Conservation (phyloP, 2,113 vertebrate genomes). For the Ammodramus savannarum region DNA sequence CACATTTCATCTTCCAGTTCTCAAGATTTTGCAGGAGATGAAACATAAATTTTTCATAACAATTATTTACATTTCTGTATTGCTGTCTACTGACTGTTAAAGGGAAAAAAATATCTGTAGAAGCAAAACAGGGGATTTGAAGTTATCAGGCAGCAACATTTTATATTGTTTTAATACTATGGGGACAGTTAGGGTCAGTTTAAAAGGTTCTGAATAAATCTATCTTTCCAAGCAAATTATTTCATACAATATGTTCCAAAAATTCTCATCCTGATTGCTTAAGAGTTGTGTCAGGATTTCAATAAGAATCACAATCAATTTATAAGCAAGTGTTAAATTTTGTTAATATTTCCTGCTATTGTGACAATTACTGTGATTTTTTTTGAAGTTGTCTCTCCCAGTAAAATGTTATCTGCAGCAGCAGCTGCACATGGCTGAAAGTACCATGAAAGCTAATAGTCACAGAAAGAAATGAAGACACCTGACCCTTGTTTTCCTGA, state of each 20-base stretch:
- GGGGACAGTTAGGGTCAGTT: neutral
- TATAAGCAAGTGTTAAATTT: neutral
- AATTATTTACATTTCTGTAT: neutral
- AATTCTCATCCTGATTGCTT: neutral
- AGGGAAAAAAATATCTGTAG: neutral
- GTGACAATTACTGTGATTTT: neutral
- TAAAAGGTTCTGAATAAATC: neutral
- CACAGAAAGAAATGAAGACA: neutral
- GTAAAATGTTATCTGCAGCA: neutral
- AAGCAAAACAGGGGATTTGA: neutral
- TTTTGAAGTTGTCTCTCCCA: neutral
- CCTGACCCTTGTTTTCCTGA: neutral
- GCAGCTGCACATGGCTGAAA: neutral
- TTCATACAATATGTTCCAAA: neutral
- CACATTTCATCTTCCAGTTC: neutral
- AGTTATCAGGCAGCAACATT: neutral
- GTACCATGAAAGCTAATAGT: neutral
- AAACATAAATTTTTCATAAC: neutral
- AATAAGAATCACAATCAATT: neutral
- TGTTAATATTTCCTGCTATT: neutral
- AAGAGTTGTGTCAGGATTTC: neutral
- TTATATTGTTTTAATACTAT: neutral
- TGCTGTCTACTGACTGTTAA: neutral
- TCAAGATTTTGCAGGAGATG: neutral
- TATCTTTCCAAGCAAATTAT: neutral